Base-by-base conservation (phyloP, 1,140 invertebrate genomes). In the Berghia stephanieae region DNA sequence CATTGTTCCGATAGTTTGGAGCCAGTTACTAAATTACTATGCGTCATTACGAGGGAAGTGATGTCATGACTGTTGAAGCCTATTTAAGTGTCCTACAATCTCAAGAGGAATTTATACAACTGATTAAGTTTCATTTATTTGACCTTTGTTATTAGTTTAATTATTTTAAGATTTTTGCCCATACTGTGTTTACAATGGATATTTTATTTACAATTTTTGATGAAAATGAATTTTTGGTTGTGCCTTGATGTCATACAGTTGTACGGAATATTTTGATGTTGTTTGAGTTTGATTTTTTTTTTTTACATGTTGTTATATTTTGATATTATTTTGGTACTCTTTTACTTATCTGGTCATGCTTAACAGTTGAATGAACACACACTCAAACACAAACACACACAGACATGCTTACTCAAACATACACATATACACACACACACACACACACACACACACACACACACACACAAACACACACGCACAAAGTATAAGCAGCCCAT, bases 131-230 rank as follows among this genome's bases (percentile, higher is more conserved):
- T 67, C 63, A 38, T 36, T 36, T 67, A 38, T 31, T 67, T 34
- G 63, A 18, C 42, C 31, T 5, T 67, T 6, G 16, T 38, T 38
- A 13, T 67, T 16, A 4, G 36, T 5, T 34, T 36, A 18, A 36
- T 38, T n/a, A 67, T 67, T 38, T 38, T 67, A 21, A 34, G 34
- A 6, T 67, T 67, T 36, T 67, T 55, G 63, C 18, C 66, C 31
- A 38, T 16, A 2, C 60, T 31, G n/a, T 42, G 42, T 18, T 44
- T 38, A n/a, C n/a, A 46, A 43, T 60, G 31, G 18, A 52, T 78
- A 24, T 55, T 73, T 18, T 36, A 55, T 24, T 73, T 52, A 18
- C 52, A 69, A 21, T 42, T 78, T n/a, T 21, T 78, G 27, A 8
- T 49, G 4, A 66, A 63, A 63, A 63, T 63, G 8, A 44, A 27